phyloP scores from a whole-genome alignment of 1,140 invertebrate genomes.

The Vanessa tameamea region DNA sequence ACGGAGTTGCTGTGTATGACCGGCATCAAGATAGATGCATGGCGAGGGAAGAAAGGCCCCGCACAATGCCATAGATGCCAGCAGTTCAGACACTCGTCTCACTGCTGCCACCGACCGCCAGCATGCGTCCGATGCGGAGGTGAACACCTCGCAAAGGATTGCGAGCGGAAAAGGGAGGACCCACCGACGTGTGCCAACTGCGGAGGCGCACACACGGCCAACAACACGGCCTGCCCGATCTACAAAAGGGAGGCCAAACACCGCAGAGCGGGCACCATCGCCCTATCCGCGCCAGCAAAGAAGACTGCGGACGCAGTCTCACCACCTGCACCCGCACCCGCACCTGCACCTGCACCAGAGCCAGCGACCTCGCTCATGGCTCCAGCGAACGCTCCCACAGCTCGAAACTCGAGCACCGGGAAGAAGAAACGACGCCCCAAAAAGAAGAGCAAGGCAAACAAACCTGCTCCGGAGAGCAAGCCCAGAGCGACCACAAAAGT shows the following conservation, averaged over 20 bases:
- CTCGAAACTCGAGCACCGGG: too few species aligned
- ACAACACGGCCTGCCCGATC: not conserved
- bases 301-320: not conserved
- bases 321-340: too few species aligned
- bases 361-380: too few species aligned
- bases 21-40: not conserved
- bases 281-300: not conserved
- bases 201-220: conserved; percentile 10
- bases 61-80: conserved; percentile 25
- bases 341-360: too few species aligned
- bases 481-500: too few species aligned
- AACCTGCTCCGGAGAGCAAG: too few species aligned
- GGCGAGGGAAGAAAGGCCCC: conserved; percentile 9
- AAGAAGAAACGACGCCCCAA: too few species aligned
- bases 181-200: conserved; percentile 21
- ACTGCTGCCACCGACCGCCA: not conserved
- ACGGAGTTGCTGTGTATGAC: conserved; percentile 2
- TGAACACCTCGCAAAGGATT: not conserved
- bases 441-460: too few species aligned
- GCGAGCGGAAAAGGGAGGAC: not conserved
- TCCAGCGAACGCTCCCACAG: too few species aligned
- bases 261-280: not conserved
- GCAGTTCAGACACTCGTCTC: conserved; percentile 9
- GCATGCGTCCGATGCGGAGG: not conserved
- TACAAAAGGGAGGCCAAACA: conserved; percentile 1